Evolutionary conservation across 2,113 vertebrate genomes (phyloP), one percentile per base, ranked within the genome.

Genomic region (Nanorana parkeri): DNA sequence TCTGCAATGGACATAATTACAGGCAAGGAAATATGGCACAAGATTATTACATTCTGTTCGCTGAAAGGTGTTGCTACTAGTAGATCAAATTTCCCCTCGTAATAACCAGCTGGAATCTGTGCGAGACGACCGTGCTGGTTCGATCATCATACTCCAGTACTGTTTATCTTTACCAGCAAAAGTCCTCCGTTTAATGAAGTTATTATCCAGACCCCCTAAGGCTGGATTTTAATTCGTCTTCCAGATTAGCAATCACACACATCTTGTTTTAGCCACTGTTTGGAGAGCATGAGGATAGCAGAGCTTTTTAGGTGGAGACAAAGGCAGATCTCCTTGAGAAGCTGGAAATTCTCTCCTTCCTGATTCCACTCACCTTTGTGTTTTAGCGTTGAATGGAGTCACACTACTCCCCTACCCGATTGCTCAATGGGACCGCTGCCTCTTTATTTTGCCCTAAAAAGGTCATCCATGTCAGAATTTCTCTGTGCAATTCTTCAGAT

Each of bases 181-280:
- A 83, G 0, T 85, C 86, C 85, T 89, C 85, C 80, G 77, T 75
- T 85, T 84, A 86, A 87, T 86, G 84, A 89, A 89, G 86, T 86
- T 89, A 90, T 89, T 88, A 89, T 89, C 88, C 88, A 85, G 47
- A 81, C 85, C 81, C 82, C 87, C 84, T 85, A 85, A 89, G 90
- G 87, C 85, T 87, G 80, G 84, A 85, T 89, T 91, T 89, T 88
- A 88, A 90, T 91, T 91, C 89, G 85, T 85, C 86, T 85, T 85
- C 76, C 72, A 88, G 85, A 87, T 91, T 90, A 88, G 85, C 86
- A 88, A 90, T 90, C 87, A n/a, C 41, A 87, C 84, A 87, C 89
- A 90, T 90, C 87, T 89, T 85, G 87, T 79, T 88, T 86, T 88
- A 85, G 81, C 81, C 87, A 88, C 87, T 84, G 86, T 88, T 72